These are phyloP conservation scores for Caenorhabditis doughertyi DNA, from an alignment of 2,888 invertebrate species.

Conservation along the genomic window DNA sequence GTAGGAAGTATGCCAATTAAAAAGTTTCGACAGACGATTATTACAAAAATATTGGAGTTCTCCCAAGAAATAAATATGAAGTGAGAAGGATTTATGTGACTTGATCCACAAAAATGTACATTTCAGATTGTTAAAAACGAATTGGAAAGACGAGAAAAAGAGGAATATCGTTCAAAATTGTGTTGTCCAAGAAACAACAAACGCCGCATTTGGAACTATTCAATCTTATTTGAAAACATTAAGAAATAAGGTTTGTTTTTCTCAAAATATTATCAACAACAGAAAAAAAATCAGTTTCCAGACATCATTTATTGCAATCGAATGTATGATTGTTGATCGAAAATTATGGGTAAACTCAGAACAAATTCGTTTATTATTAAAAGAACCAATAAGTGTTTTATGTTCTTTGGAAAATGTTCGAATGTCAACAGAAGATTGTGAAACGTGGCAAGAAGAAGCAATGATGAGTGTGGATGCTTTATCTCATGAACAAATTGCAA, in stretches of 20 bases:
- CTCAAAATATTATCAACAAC: neutral
- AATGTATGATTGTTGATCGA: slow-evolving; percentile 54
- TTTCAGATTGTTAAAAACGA: slow-evolving; percentile 55
- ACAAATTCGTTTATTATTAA: slow-evolving; percentile 50
- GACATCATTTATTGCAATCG: slow-evolving; percentile 44
- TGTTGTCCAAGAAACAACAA: slow-evolving; percentile 68
- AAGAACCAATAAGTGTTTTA: slow-evolving; percentile 52
- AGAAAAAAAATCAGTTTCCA: slow-evolving; percentile 1
- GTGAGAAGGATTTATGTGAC: neutral
- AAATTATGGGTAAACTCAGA: slow-evolving; percentile 59
- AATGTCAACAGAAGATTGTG: slow-evolving; percentile 60
- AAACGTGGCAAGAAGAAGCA: slow-evolving; percentile 61
- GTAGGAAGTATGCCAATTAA: slow-evolving; percentile 31
- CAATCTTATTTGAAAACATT: slow-evolving; percentile 57
- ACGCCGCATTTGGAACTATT: slow-evolving; percentile 65
- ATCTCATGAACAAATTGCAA: slow-evolving; percentile 48
- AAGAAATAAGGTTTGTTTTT: slow-evolving; percentile 24
- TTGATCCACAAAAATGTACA: neutral
- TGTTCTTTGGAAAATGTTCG: slow-evolving; percentile 58
- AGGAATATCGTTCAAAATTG: slow-evolving; percentile 66
- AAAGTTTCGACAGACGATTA: slow-evolving; percentile 44
- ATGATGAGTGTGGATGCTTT: slow-evolving; percentile 47
- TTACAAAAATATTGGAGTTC: slow-evolving; percentile 35
- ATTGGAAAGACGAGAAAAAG: slow-evolving; percentile 63
- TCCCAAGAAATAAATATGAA: slow-evolving; percentile 34